phyloP scores from a whole-genome alignment of 2,113 vertebrate genomes.

The Solea senegalensis region DNA sequence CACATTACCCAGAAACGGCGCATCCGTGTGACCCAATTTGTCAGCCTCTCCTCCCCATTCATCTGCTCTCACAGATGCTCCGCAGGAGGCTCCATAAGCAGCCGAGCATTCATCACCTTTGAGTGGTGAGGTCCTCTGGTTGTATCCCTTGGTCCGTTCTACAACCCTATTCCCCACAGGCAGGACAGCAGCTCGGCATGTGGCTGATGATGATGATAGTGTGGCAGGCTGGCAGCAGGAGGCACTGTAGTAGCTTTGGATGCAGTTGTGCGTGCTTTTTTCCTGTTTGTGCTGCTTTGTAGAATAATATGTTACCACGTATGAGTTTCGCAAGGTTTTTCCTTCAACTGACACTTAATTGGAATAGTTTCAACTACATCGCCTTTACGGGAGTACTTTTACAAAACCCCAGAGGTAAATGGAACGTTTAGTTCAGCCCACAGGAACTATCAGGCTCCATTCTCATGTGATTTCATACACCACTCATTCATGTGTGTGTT shows the following conservation, averaged over 20 bases:
- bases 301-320: constrained; percentile 69
- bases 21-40: constrained; percentile 75
- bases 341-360: constrained; percentile 57
- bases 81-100: constrained; percentile 59
- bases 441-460: constrained; percentile 50
- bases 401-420: constrained; percentile 55
- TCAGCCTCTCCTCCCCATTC: constrained; percentile 74
- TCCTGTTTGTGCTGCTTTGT: constrained; percentile 53
- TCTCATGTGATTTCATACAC: constrained; percentile 51
- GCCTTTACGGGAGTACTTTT: constrained; percentile 43
- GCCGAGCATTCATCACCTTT: constrained; percentile 73
- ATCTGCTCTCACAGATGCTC: constrained; percentile 77
- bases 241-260: constrained; percentile 24
- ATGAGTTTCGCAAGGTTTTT: constrained; percentile 48
- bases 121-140: constrained; percentile 54
- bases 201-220: constrained; percentile 51
- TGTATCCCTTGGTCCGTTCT: constrained; percentile 49
- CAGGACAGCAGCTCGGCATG: constrained; percentile 55
- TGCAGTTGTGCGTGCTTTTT: constrained; percentile 37
- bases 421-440: constrained; percentile 60
- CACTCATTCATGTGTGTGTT: constrained; percentile 4
- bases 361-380: constrained; percentile 64
- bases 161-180: constrained; percentile 54
- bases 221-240: constrained; percentile 39
- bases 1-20: constrained; percentile 75